A percentile compares a stretch with the other conserved stretches of the same genome.
phyloP scores from a whole-genome alignment of 2,888 invertebrate genomes.

The Anoplius nigerrimus region DNA sequence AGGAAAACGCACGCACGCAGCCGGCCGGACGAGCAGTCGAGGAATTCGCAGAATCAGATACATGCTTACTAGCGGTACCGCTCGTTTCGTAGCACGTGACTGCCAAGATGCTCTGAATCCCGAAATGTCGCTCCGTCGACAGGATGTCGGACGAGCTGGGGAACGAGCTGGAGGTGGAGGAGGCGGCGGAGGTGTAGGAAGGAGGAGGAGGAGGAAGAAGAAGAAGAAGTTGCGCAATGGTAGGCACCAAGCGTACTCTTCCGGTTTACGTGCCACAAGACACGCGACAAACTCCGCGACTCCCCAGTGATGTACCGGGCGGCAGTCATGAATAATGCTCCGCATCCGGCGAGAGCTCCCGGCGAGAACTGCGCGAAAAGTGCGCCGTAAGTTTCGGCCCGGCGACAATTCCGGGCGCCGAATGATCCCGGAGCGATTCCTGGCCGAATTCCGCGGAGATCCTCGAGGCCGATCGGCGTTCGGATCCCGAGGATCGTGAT shows the following conservation, averaged over 20 bases:
- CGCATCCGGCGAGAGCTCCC: constrained; percentile 41
- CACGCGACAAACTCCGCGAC: constrained; percentile 66
- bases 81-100: constrained; percentile 13
- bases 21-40: background rate
- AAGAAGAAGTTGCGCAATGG: constrained; percentile 58
- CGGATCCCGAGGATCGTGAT: too few relatives aligned
- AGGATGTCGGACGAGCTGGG: constrained; percentile 2
- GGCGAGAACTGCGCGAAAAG: constrained; percentile 8
- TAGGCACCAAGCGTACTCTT: constrained; percentile 68
- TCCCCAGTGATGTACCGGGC: constrained; percentile 62
- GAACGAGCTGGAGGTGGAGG: constrained; percentile 3
- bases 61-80: constrained; percentile 21
- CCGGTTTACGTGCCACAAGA: constrained; percentile 66
- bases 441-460: too few relatives aligned
- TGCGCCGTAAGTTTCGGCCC: constrained; percentile 16
- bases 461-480: too few relatives aligned
- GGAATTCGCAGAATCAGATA: background rate
- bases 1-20: too few relatives aligned
- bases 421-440: too few relatives aligned
- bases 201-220: constrained; percentile 19
- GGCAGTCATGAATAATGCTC: constrained; percentile 63
- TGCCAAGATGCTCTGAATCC: constrained; percentile 18
- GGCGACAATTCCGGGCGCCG: constrained; percentile 8
- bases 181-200: background rate
- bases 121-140: background rate